Evolutionary conservation across 2,113 vertebrate genomes (phyloP).

Genomic region (Phrynosoma platyrhinos): DNA sequence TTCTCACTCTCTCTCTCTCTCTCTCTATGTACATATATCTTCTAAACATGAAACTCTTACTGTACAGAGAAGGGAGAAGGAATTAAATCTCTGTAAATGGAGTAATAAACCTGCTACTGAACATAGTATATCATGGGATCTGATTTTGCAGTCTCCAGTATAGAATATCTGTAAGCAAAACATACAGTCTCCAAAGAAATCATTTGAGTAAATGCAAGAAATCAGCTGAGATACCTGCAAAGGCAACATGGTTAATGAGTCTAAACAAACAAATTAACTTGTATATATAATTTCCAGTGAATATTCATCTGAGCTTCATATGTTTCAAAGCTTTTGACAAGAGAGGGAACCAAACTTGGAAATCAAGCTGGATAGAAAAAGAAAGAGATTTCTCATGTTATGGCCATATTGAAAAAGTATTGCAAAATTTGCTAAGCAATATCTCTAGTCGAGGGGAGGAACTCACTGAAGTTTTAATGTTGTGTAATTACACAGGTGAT

Average conservation of each 20-base stretch:
- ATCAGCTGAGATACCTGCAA: neutral
- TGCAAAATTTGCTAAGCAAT: too few species aligned
- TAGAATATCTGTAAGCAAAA: conserved; percentile 3
- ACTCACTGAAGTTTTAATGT: neutral
- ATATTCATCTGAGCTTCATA: neutral
- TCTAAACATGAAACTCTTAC: neutral
- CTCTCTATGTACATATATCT: neutral
- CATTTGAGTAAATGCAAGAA: neutral
- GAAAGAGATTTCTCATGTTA: neutral
- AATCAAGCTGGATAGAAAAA: neutral
- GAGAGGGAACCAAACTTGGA: neutral
- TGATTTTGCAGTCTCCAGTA: neutral
- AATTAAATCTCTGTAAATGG: neutral
- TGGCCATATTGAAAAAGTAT: neutral
- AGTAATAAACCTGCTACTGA: neutral
- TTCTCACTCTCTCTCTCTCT: too few species aligned
- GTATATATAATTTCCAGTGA: neutral
- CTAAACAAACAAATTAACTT: conserved; percentile 21
- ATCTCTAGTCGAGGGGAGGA: too few species aligned
- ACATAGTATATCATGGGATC: neutral
- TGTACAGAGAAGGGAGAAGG: neutral
- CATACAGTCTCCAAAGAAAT: neutral
- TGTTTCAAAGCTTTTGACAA: neutral
- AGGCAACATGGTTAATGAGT: neutral
- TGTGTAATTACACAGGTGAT: neutral